Evolutionary conservation across 1,140 invertebrate genomes (phyloP), one percentile per base, ranked within the genome.

Genomic region (Drosophila funebris): DNA sequence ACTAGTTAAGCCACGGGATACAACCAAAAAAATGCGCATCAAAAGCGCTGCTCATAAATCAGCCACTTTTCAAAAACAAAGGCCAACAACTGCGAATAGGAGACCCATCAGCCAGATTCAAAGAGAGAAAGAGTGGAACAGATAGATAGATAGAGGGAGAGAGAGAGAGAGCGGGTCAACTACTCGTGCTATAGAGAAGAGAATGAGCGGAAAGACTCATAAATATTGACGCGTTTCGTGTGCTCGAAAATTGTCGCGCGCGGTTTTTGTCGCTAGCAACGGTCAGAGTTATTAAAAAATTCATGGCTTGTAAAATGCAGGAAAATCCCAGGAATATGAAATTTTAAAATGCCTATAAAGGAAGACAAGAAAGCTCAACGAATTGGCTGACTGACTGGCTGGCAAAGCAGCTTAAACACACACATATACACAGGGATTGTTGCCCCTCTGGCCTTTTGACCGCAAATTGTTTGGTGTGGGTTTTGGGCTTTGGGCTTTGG

Each of bases 271-370:
- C 41, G 33, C 24, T 31, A 18, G 27, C 50, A 52, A 29, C 14
- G 20, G 68, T 1, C 22, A 22, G 22, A 60, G 82, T 88, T 87
- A 87, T 88, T 88, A 87, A 88, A 88, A 87, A 83, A 87, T 87
- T 88, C 83, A 87, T 87, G 83, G 64, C 83, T 88, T 87, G 83
- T 88, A 87, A 87, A 87, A 87, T 87, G 75, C 78, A 68, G 78
- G 88, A 73, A 88, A 87, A 50, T 31, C 82, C 83, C 82, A 63
- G 71, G 37, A 74, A 83, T 67, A 78, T 76, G 71, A 76, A 83
- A 88, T 76, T 87, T 83, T 88, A 88, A 87, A 88, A 83, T 73
- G 72, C 76, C 83, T 76, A 87, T 87, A 88, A 87, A 87, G 74
- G 76, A 71, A 61, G 56, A 68, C 64, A 64, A 69, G 63, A 53